Evolutionary conservation across 2,888 invertebrate genomes (phyloP).

Genomic region (Drosophila paracracens): DNA sequence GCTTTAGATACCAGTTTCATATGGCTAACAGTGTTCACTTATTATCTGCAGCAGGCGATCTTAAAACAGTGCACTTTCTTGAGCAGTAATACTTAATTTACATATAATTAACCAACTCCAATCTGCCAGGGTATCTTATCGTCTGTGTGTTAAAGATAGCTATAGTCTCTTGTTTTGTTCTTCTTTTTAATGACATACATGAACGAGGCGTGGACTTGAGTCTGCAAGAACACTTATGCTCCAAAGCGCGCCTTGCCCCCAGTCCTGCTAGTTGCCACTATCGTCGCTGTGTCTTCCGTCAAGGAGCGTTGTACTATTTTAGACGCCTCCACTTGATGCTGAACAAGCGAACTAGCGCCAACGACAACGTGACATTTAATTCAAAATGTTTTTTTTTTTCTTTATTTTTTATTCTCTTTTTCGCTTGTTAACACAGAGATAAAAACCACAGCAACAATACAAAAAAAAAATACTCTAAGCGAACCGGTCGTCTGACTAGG

Average conservation of each 20-base stretch:
- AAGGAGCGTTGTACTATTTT: constrained; percentile 64
- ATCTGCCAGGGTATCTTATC: background rate
- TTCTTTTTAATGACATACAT: constrained; percentile 69
- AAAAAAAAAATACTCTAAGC: constrained; percentile 9
- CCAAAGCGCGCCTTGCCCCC: background rate
- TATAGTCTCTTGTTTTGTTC: background rate
- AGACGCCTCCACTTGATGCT: constrained; percentile 60
- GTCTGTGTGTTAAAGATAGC: background rate
- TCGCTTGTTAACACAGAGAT: constrained; percentile 49
- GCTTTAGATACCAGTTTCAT: fast-evolving
- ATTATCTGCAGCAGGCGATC: background rate
- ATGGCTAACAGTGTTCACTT: background rate
- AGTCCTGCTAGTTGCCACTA: constrained; percentile 47
- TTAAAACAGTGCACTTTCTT: background rate
- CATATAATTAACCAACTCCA: background rate
- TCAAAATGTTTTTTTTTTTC: constrained; percentile 55
- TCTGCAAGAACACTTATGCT: constrained; percentile 35
- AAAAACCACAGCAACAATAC: background rate
- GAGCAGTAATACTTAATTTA: background rate
- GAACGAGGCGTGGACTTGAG: constrained; percentile 45
- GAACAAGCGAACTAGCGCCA: constrained; percentile 65
- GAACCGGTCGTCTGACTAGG: constrained; percentile 26
- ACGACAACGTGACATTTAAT: constrained; percentile 73
- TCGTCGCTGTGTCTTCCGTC: constrained; percentile 37
- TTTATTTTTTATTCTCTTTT: constrained; percentile 1